Base-by-base conservation (phyloP, 2,113 vertebrate genomes). In the Vidua chalybeata region DNA sequence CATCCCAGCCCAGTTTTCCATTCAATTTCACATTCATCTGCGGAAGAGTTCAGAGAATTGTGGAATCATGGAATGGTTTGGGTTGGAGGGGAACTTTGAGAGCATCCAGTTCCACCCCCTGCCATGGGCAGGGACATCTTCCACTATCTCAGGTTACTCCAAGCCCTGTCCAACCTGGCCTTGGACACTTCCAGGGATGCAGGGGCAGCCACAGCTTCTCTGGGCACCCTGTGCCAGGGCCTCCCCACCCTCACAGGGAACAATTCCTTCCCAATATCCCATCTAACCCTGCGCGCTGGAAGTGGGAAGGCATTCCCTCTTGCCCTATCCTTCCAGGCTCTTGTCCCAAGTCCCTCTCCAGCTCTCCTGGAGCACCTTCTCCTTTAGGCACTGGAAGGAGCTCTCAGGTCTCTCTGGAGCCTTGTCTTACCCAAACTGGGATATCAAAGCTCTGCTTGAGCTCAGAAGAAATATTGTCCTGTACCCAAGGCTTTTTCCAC, bases 211-310 rank as follows among this genome's bases (percentile, higher is more conserved):
- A 66, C 59, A 88, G 18, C 51, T 66, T 15, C 51, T 73, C 43
- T 73, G 59, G 43, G 22, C 0, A 67, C 0, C 9, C 39, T 48
- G 13, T 28, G 15, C 12, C 18, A 37, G 51, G 9, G 2, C 4
- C 54, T 61, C 6, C 0, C 6, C 61, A 39, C 9, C 39, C 39
- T 75, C 54, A 3, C 16, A 49, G 49, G 0, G 0, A 27, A 0
- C 0, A 78, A 71, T 55, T 78, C 19, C 24, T 71, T 26, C 49
- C 20, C 20, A 26, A 26, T 48, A 3, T 31, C n/a, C 37, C 27
- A 71, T 21, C 22, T 0, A 15, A 1, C 9, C 12, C 33, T 68
- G 14, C 8, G 37, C 33, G 37, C 23, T 46, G 22, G 10, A 33
- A 68, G 11, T 31, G 6, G 3, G 17, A 33, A 16, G 14, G 19